Conservation (phyloP, 2,888 invertebrate species). For the Papilio protenor region DNA sequence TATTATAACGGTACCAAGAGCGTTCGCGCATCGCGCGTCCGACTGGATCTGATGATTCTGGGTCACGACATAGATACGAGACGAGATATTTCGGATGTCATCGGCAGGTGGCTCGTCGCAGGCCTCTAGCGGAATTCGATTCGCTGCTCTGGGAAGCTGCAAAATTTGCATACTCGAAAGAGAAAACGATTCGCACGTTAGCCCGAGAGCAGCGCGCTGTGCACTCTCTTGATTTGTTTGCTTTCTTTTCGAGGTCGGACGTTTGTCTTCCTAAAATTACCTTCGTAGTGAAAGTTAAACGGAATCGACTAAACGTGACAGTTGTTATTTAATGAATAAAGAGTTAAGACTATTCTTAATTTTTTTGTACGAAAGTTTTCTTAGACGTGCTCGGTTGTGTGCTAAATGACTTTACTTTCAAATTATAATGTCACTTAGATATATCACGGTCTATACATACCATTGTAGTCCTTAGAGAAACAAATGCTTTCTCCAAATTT, state of each 20-base stretch:
- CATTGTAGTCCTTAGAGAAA: background rate
- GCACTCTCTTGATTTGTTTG: slow-evolving; percentile 70
- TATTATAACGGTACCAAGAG: slow-evolving; percentile 77
- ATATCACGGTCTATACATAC: background rate
- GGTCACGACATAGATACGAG: slow-evolving; percentile 69
- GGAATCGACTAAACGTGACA: slow-evolving; percentile 63
- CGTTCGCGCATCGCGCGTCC: slow-evolving; percentile 72
- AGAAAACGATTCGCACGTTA: slow-evolving; percentile 66
- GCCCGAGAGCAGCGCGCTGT: slow-evolving; percentile 51
- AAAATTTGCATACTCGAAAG: slow-evolving; percentile 65
- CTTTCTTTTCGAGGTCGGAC: slow-evolving; percentile 72
- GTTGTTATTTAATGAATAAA: slow-evolving; percentile 50
- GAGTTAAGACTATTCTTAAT: slow-evolving; percentile 24
- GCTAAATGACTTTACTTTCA: slow-evolving; percentile 2
- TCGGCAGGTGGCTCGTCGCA: slow-evolving; percentile 44
- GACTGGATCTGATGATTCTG: slow-evolving; percentile 65
- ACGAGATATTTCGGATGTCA: slow-evolving; percentile 57
- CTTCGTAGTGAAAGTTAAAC: slow-evolving; percentile 73
- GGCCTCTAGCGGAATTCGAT: slow-evolving; percentile 38
- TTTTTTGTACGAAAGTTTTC: slow-evolving; percentile 33
- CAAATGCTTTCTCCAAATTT: background rate
- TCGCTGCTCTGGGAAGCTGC: slow-evolving; percentile 37
- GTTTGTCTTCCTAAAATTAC: slow-evolving; percentile 67
- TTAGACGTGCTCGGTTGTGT: slow-evolving; percentile 14
- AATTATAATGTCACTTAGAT: background rate